These are phyloP conservation scores for Heliothis virescens DNA, from an alignment of 1,140 invertebrate genomes.

Conservation along the genomic window DNA sequence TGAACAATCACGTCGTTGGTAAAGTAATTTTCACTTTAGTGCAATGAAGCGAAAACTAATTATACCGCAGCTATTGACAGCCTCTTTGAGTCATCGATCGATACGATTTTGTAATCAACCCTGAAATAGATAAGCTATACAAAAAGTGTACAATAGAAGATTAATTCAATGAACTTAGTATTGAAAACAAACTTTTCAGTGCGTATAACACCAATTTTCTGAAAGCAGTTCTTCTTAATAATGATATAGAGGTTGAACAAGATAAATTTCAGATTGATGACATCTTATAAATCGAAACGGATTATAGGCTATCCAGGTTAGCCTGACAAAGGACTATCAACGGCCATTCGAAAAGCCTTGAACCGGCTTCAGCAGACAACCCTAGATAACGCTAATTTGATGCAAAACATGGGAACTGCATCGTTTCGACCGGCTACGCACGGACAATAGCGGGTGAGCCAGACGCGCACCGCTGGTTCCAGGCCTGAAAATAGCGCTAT, in stretches of 20 bases:
- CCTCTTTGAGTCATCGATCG: conserved; percentile 37
- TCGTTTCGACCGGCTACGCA: conserved; percentile 75
- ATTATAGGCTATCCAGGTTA: background rate
- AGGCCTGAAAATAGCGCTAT: conserved; percentile 69
- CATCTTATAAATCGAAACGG: background rate
- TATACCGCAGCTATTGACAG: conserved; percentile 16
- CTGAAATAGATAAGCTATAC: conserved; percentile 38
- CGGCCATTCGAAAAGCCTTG: conserved; percentile 31
- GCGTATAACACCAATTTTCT: conserved; percentile 1
- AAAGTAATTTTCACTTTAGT: conserved; percentile 30
- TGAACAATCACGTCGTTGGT: background rate
- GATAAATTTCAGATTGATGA: conserved; percentile 13
- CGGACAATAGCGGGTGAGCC: conserved; percentile 78
- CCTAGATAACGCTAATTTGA: conserved; percentile 59
- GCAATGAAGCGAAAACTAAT: conserved; percentile 41
- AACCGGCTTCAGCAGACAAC: conserved; percentile 51
- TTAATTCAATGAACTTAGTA: conserved; percentile 15
- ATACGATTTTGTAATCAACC: conserved; percentile 35
- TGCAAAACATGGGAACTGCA: conserved; percentile 69
- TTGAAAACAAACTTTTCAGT: conserved; percentile 11
- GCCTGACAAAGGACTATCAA: conserved; percentile 20
- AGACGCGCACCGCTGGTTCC: conserved; percentile 69
- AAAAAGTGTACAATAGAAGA: conserved; percentile 25
- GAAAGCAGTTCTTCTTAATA: background rate
- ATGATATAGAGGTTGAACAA: conserved; percentile 4